A percentile compares a stretch with the other conserved stretches of the same genome.
Conservation (phyloP, 2,797 vertebrate species). For the Acestrorhynchus altus region DNA sequence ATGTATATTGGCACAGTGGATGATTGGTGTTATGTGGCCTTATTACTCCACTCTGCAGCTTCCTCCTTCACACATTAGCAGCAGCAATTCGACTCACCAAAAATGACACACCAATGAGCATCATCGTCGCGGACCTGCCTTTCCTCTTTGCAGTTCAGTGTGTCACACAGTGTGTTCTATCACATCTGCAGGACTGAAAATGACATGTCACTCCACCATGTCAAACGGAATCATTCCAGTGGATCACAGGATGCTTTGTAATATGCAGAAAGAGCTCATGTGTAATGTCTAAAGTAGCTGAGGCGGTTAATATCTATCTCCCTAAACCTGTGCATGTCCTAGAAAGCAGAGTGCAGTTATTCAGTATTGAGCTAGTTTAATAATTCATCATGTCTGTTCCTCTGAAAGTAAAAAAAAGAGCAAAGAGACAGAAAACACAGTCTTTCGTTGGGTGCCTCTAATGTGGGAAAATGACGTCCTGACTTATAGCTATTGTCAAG, state of each 20-base stretch:
- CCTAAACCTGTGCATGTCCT: slow-evolving; percentile 8
- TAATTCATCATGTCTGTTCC: slow-evolving; percentile 38
- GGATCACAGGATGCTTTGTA: not conserved
- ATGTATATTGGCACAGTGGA: slow-evolving; percentile 25
- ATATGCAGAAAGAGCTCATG: slow-evolving; percentile 1
- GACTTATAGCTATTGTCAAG: slow-evolving; percentile 43
- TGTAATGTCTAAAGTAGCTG: not conserved
- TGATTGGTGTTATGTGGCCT: slow-evolving; percentile 27
- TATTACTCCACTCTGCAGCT: not conserved
- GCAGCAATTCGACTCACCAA: not conserved
- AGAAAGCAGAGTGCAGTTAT: slow-evolving; percentile 26
- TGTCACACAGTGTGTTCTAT: not conserved
- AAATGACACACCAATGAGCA: slow-evolving; percentile 18
- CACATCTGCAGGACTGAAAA: not conserved
- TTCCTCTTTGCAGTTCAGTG: not conserved
- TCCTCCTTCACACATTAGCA: not conserved
- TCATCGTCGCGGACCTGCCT: not conserved
- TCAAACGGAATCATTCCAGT: not conserved
- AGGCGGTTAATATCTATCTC: not conserved
- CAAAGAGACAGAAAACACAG: slow-evolving; percentile 12
- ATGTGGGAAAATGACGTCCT: slow-evolving; percentile 38
- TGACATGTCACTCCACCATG: not conserved
- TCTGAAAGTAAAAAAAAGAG: slow-evolving; percentile 17
- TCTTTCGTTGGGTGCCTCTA: slow-evolving; percentile 35
- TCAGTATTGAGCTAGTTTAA: slow-evolving; percentile 44